phyloP scores from a whole-genome alignment of 2,888 invertebrate genomes.

The Oasisia sp. region DNA sequence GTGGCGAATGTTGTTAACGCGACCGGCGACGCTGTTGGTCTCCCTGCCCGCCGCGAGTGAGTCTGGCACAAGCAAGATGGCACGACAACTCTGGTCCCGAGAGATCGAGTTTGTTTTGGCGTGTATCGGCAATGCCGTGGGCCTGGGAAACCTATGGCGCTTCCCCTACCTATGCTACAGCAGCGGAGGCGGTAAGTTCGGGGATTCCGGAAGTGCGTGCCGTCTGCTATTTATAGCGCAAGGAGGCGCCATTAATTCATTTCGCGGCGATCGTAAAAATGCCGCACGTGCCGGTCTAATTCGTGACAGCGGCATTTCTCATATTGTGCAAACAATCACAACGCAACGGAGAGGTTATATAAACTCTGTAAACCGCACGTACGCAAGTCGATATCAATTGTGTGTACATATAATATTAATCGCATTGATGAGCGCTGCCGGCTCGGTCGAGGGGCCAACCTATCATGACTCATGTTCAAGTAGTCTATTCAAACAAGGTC shows the following conservation, averaged over 20 bases:
- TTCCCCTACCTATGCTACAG: slow-evolving; percentile 37
- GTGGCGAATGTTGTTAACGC: background rate
- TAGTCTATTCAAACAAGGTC: too few species aligned
- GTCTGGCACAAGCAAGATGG: background rate
- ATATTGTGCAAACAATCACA: background rate
- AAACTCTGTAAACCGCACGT: background rate
- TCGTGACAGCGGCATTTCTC: background rate
- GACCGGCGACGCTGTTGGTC: background rate
- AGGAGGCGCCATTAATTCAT: background rate
- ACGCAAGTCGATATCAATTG: background rate
- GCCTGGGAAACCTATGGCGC: slow-evolving; percentile 37
- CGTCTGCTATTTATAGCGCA: background rate
- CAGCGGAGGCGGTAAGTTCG: slow-evolving; percentile 34
- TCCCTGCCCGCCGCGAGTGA: background rate
- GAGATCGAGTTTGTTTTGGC: slow-evolving; percentile 37
- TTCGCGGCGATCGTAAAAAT: background rate
- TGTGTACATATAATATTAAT: too few species aligned
- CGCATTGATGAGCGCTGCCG: too few species aligned
- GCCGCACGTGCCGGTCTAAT: background rate
- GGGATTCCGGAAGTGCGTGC: background rate
- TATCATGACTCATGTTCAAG: too few species aligned
- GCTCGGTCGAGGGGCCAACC: too few species aligned
- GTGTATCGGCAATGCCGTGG: slow-evolving; percentile 38
- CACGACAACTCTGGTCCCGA: slow-evolving; percentile 30
- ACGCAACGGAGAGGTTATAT: background rate